These are phyloP conservation scores for Serranus cabrilla DNA, from an alignment of 2,797 vertebrate species.

Conservation along the genomic window DNA sequence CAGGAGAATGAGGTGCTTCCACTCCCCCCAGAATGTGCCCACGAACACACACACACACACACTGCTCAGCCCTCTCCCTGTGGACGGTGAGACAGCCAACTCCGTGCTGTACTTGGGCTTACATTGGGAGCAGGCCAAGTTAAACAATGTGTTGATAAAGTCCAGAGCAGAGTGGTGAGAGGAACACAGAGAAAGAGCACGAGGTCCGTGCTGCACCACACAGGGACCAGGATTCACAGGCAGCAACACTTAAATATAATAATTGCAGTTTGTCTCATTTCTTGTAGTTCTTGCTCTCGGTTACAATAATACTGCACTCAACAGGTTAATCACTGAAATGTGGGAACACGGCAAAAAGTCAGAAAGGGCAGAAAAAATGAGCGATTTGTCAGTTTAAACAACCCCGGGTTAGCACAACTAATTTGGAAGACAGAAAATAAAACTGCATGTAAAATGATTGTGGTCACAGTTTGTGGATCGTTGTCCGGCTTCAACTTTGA, in stretches of 20 bases:
- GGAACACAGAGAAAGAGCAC: constrained; percentile 65
- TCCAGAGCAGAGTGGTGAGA: constrained; percentile 80
- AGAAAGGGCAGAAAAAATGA: not conserved
- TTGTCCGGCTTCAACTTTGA: not conserved
- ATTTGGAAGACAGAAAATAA: not conserved
- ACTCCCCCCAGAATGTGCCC: constrained; percentile 67
- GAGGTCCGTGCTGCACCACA: constrained; percentile 40
- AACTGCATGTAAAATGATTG: too few species aligned
- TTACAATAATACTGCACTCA: constrained; percentile 22
- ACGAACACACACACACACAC: constrained; percentile 50
- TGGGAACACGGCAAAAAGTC: constrained; percentile 24
- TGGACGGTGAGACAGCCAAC: constrained; percentile 72
- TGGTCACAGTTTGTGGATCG: not conserved
- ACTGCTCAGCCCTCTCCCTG: constrained; percentile 63
- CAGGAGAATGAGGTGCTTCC: constrained; percentile 74
- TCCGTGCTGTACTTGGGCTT: constrained; percentile 76
- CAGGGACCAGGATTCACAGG: constrained; percentile 49
- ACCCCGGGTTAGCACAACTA: not conserved
- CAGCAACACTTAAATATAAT: constrained; percentile 63
- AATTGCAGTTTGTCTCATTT: constrained; percentile 50
- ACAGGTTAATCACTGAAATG: constrained; percentile 31
- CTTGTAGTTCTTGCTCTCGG: constrained; percentile 33
- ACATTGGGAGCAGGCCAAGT: constrained; percentile 83
- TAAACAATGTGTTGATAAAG: constrained; percentile 86
- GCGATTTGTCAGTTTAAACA: constrained; percentile 13